Conservation (phyloP, 2,113 vertebrate genomes). For the Coptodon rendalli region DNA sequence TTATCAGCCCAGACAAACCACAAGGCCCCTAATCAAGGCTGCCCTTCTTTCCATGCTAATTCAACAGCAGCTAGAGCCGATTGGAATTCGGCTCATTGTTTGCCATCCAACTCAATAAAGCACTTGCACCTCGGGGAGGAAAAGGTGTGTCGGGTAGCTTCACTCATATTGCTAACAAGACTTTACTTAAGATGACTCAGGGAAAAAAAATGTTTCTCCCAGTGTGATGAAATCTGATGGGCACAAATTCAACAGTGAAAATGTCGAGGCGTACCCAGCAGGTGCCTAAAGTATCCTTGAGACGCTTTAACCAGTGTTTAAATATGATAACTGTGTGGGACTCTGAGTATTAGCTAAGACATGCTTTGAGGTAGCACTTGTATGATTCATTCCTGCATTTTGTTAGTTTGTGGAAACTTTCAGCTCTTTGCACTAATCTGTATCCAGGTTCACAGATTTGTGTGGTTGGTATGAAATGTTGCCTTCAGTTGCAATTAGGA, state of each 20-base stretch:
- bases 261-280: background rate
- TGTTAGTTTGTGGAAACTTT: background rate
- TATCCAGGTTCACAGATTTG: background rate
- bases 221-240: background rate
- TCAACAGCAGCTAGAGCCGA: background rate
- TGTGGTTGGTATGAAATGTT: background rate
- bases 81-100: conserved; percentile 29
- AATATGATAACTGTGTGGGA: background rate
- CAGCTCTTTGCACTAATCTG: background rate
- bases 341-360: background rate
- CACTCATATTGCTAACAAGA: background rate
- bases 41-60: conserved; percentile 59
- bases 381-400: background rate
- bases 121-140: background rate
- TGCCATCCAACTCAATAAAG: conserved; percentile 1
- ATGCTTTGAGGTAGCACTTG: background rate
- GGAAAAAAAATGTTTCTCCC: background rate
- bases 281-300: background rate
- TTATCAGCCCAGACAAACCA: conserved; percentile 62
- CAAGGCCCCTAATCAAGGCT: conserved; percentile 56
- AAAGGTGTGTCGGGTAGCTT: background rate
- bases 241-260: background rate
- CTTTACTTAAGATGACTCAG: background rate
- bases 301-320: background rate
- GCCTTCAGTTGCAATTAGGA: background rate